Evolutionary conservation across 2,113 vertebrate species (phyloP), one percentile per base, ranked within the genome.

Genomic region (Rutilus rutilus): DNA sequence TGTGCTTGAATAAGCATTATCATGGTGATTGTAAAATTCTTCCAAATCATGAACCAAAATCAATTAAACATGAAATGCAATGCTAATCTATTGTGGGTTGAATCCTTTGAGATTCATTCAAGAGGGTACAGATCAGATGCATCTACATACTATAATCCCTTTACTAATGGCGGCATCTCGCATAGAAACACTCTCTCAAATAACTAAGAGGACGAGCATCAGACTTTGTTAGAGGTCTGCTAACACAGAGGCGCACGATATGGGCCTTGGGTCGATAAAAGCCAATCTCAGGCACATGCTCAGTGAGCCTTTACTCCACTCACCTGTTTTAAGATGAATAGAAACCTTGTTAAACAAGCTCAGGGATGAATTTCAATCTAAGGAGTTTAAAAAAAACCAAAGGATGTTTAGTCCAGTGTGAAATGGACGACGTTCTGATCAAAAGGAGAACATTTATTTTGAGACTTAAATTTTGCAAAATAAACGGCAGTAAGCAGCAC

Each of bases 11-110:
- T 84, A 85, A 5, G 36, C 84, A 87, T 84, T 54, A 73, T 67
- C 84, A 74, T 84, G 73, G 52, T 82, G 59, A 25, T 64, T 74
- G 88, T 90, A 86, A 89, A 67, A 4, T 69, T 64, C 83, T 78
- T 62, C 84, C 79, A 71, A 65, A 65, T 90, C 39, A 8, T 30
- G 10, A 59, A 80, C 1, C 1, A 39, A 85, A 85, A 87, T 67
- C 54, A n/a, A 80, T 75, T 75, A 78, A 79, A 74, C 2, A 45
- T 10, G 5, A 73, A 79, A 87, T 42, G 52, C 86, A 82, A 79
- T 80, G 59, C 12, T n/a, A 65, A 30, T 78, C 15, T 80, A 45
- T 50, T 60, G 75, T 25, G 25, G 19, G 11, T 2, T 19, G 15
- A 78, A 69, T 85, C 78, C 59, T 27, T 2, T 67, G 39, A 64